Conservation (phyloP, 2,888 invertebrate species). For the Isotomurus palustris region DNA sequence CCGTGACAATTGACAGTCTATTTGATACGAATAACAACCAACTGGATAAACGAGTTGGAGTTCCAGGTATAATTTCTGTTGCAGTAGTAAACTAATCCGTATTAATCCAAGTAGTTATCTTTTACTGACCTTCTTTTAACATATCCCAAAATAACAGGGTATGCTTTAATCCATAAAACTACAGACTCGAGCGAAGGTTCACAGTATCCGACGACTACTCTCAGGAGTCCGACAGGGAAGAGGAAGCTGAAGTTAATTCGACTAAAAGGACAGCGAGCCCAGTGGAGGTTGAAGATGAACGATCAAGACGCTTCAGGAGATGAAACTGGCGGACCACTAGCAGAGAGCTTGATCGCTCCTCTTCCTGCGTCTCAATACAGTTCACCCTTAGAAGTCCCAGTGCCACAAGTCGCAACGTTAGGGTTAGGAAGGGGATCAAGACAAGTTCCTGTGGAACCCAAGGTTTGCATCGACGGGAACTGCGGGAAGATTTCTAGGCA, state of each 20-base stretch:
- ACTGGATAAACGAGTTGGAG: constrained; percentile 36
- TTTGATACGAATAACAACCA: constrained; percentile 35
- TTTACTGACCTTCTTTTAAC: no score
- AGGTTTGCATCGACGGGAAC: constrained; percentile 42
- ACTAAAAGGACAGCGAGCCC: constrained; percentile 41
- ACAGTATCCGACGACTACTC: constrained; percentile 11
- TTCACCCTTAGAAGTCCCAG: constrained; percentile 19
- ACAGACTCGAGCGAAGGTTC: constrained; percentile 26
- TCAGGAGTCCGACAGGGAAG: constrained; percentile 15
- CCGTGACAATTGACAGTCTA: constrained; percentile 32
- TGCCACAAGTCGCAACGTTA: neutral
- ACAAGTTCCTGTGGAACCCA: constrained; percentile 41
- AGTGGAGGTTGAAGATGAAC: constrained; percentile 40
- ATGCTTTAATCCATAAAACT: constrained; percentile 9
- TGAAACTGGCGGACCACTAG: constrained; percentile 13
- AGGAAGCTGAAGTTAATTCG: constrained; percentile 42
- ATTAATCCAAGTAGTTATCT: no score
- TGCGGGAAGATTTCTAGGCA: constrained; percentile 42
- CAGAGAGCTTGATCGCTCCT: constrained; percentile 22
- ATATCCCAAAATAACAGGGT: constrained; percentile 9
- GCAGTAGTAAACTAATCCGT: no score
- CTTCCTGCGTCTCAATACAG: constrained; percentile 13
- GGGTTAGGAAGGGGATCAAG: neutral
- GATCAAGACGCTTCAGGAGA: constrained; percentile 11
- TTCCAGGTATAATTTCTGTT: no score